Evolutionary conservation across 2,797 vertebrate species (phyloP).

Genomic region (Danio choprae): DNA sequence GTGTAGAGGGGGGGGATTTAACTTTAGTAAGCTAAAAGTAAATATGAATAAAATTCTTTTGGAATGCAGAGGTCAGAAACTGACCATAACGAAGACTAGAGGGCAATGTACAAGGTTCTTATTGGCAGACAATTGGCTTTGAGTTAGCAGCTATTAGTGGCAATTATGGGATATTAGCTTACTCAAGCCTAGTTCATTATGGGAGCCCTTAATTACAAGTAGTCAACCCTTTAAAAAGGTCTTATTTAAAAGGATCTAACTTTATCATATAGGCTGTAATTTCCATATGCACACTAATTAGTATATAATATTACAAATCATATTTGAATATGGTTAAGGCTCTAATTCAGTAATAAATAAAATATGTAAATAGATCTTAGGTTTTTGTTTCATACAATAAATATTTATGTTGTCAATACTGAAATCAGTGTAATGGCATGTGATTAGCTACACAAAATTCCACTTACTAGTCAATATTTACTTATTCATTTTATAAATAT

Average conservation of each 20-base stretch:
- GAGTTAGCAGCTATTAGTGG: slow-evolving; percentile 54
- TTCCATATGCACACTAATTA: neutral
- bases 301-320: neutral
- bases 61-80: slow-evolving; percentile 40
- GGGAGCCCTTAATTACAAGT: slow-evolving; percentile 44
- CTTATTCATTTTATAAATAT: too few species aligned
- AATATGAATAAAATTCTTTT: slow-evolving; percentile 48
- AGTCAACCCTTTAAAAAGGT: slow-evolving; percentile 3
- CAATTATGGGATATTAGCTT: slow-evolving; percentile 57
- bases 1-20: neutral
- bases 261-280: neutral
- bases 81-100: slow-evolving; percentile 45
- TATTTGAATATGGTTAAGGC: neutral
- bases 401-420: neutral
- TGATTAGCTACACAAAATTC: slow-evolving; percentile 3
- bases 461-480: too few species aligned
- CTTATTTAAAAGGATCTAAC: slow-evolving; percentile 13
- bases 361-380: neutral
- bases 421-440: slow-evolving; percentile 21
- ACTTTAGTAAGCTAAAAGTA: neutral
- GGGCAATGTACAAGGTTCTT: slow-evolving; percentile 52
- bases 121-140: slow-evolving; percentile 58
- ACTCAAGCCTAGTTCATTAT: slow-evolving; percentile 33
- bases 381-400: slow-evolving; percentile 7
- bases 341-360: neutral